Evolutionary conservation across 2,113 vertebrate species (phyloP), one percentile per base, ranked within the genome.

Genomic region (Oncorhynchus nerka): DNA sequence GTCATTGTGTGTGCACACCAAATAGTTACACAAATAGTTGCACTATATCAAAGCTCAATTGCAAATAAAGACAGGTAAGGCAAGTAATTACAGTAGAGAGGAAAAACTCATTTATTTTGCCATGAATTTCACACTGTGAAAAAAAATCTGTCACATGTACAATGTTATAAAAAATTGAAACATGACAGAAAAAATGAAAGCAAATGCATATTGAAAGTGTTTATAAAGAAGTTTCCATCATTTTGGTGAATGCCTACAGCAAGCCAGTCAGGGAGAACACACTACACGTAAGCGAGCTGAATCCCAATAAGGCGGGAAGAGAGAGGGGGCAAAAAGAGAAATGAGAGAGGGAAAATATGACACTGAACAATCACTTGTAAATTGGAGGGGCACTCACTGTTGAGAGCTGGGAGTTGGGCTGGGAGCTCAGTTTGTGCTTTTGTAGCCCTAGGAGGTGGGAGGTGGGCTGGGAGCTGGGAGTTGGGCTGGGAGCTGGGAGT

Each of bases 71-170:
- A 89, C 75, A 88, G 39, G 39, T 45, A 83, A 89, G 70, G 74
- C 78, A 82, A 71, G 2, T 87, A 90, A 55, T 55, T 92, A 90
- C 85, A 87, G 89, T 93, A 91, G 94, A 92, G 94, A 98, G 93
- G 95, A 97, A 96, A 95, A 94, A 94, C 95, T 95, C 94, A 95
- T 98, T 98, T 97, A 97, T 97, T 55, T 94, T 95, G 90, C 94
- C 94, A 97, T 95, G 94, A 94, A 95, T 97, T 98, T 98, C 96
- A 99, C 96, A 97, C 96, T 96, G 95, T 97, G 95, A 94, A 97
- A 95, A 82, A 87, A 93, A 92, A 55, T 55, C 51, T 3, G 59
- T 90, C 94, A 94, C 92, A 94, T 95, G 94, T 96, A 97, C 95
- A 90, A 91, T 87, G 85, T 84, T 84, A 83, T 90, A 94, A 94